Base-by-base conservation (phyloP, 2,113 vertebrate species). In the Mesembrinibis cayennensis region DNA sequence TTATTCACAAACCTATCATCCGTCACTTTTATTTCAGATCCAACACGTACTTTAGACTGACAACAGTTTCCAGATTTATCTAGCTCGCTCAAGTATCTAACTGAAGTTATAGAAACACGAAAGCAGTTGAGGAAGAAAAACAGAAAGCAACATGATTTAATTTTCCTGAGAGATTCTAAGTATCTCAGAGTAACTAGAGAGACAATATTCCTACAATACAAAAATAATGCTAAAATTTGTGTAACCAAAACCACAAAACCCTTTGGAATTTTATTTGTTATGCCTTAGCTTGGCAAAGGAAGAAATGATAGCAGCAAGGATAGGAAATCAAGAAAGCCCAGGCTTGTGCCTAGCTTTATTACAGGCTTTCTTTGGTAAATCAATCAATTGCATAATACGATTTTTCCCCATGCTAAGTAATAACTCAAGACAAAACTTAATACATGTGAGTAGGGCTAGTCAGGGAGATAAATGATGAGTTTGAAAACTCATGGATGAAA, bases 401-500 rank as follows among this genome's bases (percentile, higher is more conserved):
- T 93, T 96, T 95, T 67, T 22, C 70, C 56, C 49, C 26, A 5
- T 61, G 74, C 63, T 89, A 73, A 74, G 81, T 92, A 96, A 89
- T 83, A 90, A 92, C 77, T 66, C 42, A 23, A 90, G 56, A 58
- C 29, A 79, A 95, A 85, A 91, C n/a, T 58, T 70, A 94, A 87
- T 90, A 82, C 52, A 40, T 5, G 21, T 58, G 69, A 92, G 50
- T 5, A 70, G 36, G 49, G 62, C 79, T 18, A 82, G 70, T 58
- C 74, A 90, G 29, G 58, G 77, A 91, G 77, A 85, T 89, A 59
- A 95, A 92, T 55, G 58, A 80, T 76, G 79, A 76, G 65, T 71
- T 93, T 80, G 70, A 92, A 93, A 92, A 89, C 36, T 53, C 87
- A 40, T 22, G 44, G 89, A 91, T 95, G 56, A 92, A 73, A 79